Evolutionary conservation across 2,797 vertebrate genomes (phyloP).

Genomic region (Spinus olivaceus): DNA sequence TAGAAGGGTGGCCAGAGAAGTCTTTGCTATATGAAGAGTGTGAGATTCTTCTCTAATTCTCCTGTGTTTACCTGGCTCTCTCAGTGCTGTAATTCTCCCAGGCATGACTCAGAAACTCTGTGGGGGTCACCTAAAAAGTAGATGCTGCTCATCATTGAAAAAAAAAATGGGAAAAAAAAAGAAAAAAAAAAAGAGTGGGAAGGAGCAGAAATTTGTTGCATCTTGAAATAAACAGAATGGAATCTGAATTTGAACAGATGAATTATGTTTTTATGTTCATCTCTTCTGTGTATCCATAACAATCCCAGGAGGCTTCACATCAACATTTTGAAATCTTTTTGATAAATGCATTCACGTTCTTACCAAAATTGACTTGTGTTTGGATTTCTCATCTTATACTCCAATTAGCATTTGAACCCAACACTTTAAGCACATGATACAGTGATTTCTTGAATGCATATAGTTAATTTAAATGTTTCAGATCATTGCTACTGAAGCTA

Average conservation of each 20-base stretch:
- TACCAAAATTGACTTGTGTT: conserved; percentile 61
- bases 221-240: conserved; percentile 39
- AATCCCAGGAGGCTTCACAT: conserved; percentile 60
- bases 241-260: conserved; percentile 29
- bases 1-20: background rate
- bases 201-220: conserved; percentile 23
- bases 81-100: background rate
- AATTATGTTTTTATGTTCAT: conserved; percentile 58
- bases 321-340: conserved; percentile 66
- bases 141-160: background rate
- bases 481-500: conserved; percentile 9
- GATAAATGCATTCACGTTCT: conserved; percentile 48
- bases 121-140: background rate
- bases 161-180: background rate
- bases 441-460: background rate
- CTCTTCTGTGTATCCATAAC: conserved; percentile 54
- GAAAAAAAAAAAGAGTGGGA: background rate
- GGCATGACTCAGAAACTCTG: background rate
- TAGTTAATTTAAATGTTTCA: conserved; percentile 43
- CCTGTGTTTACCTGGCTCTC: background rate
- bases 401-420: conserved; percentile 64
- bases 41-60: background rate
- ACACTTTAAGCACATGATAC: conserved; percentile 26
- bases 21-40: background rate
- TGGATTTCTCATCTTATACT: conserved; percentile 46